These are phyloP conservation scores for Falco novaeseelandiae DNA, from an alignment of 2,797 vertebrate genomes.

Conservation along the genomic window DNA sequence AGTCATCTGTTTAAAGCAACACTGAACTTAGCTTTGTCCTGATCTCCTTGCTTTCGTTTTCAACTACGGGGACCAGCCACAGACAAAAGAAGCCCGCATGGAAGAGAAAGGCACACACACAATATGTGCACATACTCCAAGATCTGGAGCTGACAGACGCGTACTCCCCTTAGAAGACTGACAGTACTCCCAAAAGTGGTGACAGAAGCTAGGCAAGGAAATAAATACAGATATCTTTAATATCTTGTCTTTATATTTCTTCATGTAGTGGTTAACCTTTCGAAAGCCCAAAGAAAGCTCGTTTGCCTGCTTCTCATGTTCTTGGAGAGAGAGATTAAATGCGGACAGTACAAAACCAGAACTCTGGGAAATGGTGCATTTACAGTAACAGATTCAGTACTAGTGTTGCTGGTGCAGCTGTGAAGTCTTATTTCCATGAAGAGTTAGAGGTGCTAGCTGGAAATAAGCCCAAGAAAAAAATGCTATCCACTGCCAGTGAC, in stretches of 20 bases:
- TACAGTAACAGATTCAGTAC: background rate
- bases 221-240: background rate
- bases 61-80: background rate
- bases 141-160: background rate
- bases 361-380: background rate
- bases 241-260: background rate
- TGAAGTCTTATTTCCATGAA: background rate
- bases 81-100: background rate
- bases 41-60: background rate
- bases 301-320: background rate
- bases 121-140: accelerated
- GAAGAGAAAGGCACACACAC: background rate
- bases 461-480: background rate
- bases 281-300: background rate
- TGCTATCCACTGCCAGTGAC: background rate
- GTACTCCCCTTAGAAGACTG: background rate
- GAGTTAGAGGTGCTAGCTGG: background rate
- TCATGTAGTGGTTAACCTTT: background rate
- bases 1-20: background rate
- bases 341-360: background rate
- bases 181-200: background rate
- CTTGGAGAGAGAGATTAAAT: background rate
- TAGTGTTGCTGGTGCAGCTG: background rate
- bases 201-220: background rate
- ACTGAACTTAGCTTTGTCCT: background rate